These are phyloP conservation scores for Danaus melanippus DNA, from an alignment of 1,140 invertebrate species.

Conservation along the genomic window DNA sequence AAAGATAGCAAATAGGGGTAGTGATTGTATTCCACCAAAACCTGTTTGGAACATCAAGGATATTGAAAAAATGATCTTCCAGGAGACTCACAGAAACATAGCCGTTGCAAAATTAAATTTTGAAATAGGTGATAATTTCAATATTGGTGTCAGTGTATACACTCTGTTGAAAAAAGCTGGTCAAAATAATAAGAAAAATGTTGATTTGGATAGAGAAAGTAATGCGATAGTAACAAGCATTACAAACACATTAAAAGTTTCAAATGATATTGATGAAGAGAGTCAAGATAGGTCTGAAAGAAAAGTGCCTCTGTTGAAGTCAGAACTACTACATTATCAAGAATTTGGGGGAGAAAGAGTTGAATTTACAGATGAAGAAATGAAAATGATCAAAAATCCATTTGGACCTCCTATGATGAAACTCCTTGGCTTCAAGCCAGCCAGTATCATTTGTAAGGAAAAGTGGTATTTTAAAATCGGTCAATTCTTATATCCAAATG, in stretches of 20 bases:
- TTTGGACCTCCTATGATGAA: conserved; percentile 56
- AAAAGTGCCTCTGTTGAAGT: conserved; percentile 48
- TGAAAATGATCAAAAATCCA: conserved; percentile 49
- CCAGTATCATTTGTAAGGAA: conserved; percentile 45
- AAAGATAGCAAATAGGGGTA: conserved; percentile 40
- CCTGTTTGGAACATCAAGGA: conserved; percentile 34
- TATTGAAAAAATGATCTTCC: conserved; percentile 44
- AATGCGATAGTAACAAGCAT: conserved; percentile 45
- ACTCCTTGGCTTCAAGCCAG: conserved; percentile 61
- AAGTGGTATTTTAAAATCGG: conserved; percentile 58
- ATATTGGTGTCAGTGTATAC: conserved; percentile 52
- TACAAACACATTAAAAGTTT: conserved; percentile 49
- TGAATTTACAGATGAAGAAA: conserved; percentile 52
- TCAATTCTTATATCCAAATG: conserved; percentile 60
- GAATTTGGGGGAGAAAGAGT: conserved; percentile 51
- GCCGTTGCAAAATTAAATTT: conserved; percentile 49
- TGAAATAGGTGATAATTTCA: conserved; percentile 47
- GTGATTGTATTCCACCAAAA: conserved; percentile 34
- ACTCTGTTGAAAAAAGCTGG: conserved; percentile 37
- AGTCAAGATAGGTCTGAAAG: conserved; percentile 30
- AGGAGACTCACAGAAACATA: conserved; percentile 50
- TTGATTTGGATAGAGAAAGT: conserved; percentile 44
- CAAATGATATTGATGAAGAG: conserved; percentile 18
- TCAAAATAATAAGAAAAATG: conserved; percentile 36
- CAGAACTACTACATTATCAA: conserved; percentile 47